Evolutionary conservation across 2,113 vertebrate species (phyloP).

Genomic region (Tragelaphus strepsiceros): DNA sequence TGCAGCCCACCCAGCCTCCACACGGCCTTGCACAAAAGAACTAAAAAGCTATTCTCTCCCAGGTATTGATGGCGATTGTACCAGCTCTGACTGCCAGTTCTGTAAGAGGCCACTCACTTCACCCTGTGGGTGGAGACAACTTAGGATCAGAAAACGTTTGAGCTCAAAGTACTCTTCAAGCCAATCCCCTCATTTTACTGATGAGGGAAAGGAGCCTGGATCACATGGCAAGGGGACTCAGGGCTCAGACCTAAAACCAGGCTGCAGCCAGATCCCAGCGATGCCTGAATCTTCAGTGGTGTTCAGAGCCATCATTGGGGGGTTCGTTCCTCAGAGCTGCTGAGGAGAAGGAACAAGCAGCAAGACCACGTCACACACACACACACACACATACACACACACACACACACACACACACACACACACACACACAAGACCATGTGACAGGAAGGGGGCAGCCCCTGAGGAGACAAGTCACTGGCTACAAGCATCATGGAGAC

Average conservation of each 20-base stretch:
- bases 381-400: no score
- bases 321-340: not conserved
- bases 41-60: not conserved
- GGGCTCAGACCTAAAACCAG: not conserved
- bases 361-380: not conserved
- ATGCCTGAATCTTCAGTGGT: not conserved
- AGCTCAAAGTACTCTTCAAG: not conserved
- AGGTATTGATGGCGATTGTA: not conserved
- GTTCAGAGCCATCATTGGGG: not conserved
- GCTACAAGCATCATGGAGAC: not conserved
- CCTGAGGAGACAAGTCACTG: not conserved
- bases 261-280: not conserved
- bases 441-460: not conserved
- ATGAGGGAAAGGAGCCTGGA: not conserved
- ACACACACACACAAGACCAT: not conserved
- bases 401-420: no score
- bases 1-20: constrained; percentile 15
- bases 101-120: not conserved
- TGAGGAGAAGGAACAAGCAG: not conserved
- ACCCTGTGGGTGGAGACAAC: not conserved
- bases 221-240: not conserved
- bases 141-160: not conserved
- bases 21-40: not conserved
- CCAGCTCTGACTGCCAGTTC: not conserved
- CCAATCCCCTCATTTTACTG: not conserved